A percentile compares a stretch with the other conserved stretches of the same genome.
Evolutionary conservation across 2,113 vertebrate species (phyloP).

Genomic region (Sapajus apella): DNA sequence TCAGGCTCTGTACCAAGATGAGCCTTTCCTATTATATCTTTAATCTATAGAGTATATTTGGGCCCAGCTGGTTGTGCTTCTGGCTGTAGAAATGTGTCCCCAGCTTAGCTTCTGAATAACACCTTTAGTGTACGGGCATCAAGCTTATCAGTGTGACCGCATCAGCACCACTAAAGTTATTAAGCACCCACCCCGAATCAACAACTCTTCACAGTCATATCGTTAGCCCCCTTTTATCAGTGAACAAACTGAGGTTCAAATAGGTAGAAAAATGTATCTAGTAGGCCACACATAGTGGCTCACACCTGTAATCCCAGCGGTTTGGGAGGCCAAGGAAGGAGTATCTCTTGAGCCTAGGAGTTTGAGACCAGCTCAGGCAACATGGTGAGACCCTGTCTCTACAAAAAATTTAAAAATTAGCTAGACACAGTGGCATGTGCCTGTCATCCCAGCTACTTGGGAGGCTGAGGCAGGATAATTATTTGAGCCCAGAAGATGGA

Average conservation of each 20-base stretch:
- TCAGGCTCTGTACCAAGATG: constrained; percentile 6
- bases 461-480: no score
- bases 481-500: no score
- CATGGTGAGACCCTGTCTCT: no score
- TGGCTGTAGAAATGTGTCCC: constrained; percentile 32
- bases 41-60: background rate
- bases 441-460: no score
- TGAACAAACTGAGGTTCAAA: constrained; percentile 24
- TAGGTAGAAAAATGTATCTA: constrained; percentile 54
- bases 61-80: constrained; percentile 24
- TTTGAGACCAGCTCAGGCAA: no score
- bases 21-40: background rate
- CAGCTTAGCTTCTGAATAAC: constrained; percentile 46
- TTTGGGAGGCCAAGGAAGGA: no score
- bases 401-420: no score
- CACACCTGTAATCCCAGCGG: no score
- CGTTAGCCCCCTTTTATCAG: constrained; percentile 10
- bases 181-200: constrained; percentile 26
- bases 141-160: constrained; percentile 5
- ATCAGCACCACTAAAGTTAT: background rate
- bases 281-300: background rate
- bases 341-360: no score
- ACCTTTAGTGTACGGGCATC: background rate
- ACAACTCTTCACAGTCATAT: background rate
- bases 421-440: no score